A percentile compares a stretch with the other conserved stretches of the same genome.
These are phyloP conservation scores for Papilio machaon DNA, from an alignment of 1,140 invertebrate species.

Conservation along the genomic window DNA sequence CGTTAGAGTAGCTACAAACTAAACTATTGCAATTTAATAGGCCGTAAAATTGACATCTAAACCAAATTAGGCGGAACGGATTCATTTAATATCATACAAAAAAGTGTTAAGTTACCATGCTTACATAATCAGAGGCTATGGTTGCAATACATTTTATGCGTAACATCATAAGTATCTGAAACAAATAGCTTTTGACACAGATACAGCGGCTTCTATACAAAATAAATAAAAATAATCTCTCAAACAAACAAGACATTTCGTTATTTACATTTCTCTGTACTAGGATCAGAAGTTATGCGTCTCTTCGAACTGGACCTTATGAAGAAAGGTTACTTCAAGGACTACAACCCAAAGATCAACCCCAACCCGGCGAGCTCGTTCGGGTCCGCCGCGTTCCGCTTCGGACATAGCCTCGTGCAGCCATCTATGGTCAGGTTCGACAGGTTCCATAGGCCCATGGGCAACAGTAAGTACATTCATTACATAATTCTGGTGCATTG, in stretches of 20 bases:
- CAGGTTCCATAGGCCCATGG: conserved; percentile 84
- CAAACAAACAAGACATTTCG: background rate
- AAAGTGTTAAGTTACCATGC: conserved; percentile 3
- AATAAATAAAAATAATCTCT: background rate
- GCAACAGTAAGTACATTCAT: conserved; percentile 83
- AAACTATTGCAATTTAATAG: background rate
- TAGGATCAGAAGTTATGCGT: conserved; percentile 86
- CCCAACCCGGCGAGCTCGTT: conserved; percentile 96
- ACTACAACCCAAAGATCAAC: conserved; percentile 92
- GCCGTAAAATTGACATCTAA: background rate
- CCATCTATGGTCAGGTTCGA: conserved; percentile 87
- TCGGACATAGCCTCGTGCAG: conserved; percentile 97
- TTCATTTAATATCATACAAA: conserved; percentile 20
- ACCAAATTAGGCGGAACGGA: background rate
- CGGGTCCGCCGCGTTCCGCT: conserved; percentile 96
- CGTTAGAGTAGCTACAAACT: background rate
- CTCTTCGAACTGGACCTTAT: conserved; percentile 87
- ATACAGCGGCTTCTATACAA: background rate
- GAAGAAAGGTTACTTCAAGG: conserved; percentile 85
- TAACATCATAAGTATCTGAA: background rate
- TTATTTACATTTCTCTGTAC: background rate
- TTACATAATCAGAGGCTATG: background rate
- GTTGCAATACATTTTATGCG: background rate
- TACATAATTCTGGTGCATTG: too few species aligned
- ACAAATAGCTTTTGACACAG: background rate